Percentiles rank a stretch among this genome's conserved stretches.
Evolutionary conservation across 2,888 invertebrate species (phyloP).

Genomic region (Geophilus truncorum): DNA sequence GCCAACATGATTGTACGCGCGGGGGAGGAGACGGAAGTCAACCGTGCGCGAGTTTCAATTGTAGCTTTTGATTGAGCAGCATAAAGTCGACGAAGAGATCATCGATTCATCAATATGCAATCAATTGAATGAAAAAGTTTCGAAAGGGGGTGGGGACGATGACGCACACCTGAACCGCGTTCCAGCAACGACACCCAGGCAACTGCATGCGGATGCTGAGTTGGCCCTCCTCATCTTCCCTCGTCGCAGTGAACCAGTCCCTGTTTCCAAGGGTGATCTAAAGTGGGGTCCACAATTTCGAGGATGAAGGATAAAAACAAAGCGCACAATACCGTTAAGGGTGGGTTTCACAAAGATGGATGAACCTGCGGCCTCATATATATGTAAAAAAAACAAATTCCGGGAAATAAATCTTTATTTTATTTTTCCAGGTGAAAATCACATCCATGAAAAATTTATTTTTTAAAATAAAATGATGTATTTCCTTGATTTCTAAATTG

Average conservation of each 20-base stretch:
- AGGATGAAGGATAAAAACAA: background rate
- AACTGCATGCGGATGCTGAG: slow-evolving; percentile 19
- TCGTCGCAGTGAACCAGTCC: slow-evolving; percentile 11
- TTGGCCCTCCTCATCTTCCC: slow-evolving; percentile 7
- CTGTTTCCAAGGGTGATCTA: background rate
- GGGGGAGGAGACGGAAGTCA: slow-evolving; percentile 25
- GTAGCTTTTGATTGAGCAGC: background rate
- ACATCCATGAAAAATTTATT: background rate
- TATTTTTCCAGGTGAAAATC: background rate
- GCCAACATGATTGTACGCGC: slow-evolving; percentile 27
- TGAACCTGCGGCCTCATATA: background rate
- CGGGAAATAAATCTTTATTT: background rate
- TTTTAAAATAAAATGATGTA: background rate
- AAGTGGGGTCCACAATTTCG: slow-evolving; percentile 18
- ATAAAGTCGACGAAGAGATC: background rate
- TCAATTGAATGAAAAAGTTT: background rate
- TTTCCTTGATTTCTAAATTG: background rate
- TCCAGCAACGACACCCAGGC: background rate
- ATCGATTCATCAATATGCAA: background rate
- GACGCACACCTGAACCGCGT: slow-evolving; percentile 16
- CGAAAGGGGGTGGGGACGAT: background rate
- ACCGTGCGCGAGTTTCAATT: slow-evolving; percentile 14
- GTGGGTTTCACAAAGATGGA: background rate
- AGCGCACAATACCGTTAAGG: background rate
- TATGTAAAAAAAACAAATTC: background rate